A percentile compares a stretch with the other conserved stretches of the same genome.
Evolutionary conservation across 2,888 invertebrate species (phyloP).

Genomic region (Gryllus longicercus): DNA sequence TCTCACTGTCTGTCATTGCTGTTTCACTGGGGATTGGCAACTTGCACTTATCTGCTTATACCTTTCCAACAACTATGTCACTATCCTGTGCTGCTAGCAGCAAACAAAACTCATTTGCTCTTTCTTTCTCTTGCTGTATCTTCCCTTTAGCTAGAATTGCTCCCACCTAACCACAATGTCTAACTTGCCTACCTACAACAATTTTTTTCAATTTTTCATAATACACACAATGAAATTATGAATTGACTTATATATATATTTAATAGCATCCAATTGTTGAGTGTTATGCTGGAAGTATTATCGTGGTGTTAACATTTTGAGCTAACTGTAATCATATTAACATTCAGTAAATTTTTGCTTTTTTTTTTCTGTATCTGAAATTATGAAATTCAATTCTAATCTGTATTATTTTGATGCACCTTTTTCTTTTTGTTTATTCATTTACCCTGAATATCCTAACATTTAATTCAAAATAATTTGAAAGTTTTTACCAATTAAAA

Average conservation of each 20-base stretch:
- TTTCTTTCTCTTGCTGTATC: conserved; percentile 7
- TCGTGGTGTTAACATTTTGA: conserved; percentile 5
- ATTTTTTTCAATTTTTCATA: not conserved
- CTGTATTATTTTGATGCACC: conserved; percentile 7
- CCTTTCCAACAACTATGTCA: conserved; percentile 32
- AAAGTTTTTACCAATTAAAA: not conserved
- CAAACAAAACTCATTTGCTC: conserved; percentile 17
- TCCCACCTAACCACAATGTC: conserved; percentile 6
- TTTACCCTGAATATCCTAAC: conserved; percentile 17
- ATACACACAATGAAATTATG: not conserved
- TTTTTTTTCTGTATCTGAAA: not conserved
- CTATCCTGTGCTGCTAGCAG: conserved; percentile 46
- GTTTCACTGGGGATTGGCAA: conserved; percentile 37
- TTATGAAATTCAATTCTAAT: conserved; percentile 4
- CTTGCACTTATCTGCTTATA: conserved; percentile 36
- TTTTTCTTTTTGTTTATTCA: conserved; percentile 1
- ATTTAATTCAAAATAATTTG: not conserved
- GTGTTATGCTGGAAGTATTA: not conserved
- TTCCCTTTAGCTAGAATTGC: not conserved
- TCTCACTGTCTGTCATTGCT: conserved; percentile 37
- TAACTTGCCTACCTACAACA: not conserved
- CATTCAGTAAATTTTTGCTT: not conserved
- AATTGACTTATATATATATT: not conserved
- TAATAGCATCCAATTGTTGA: conserved; percentile 4
- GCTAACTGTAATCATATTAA: not conserved